Conservation (phyloP, 2,888 invertebrate genomes). For the Xanthostigma xanthostigma region DNA sequence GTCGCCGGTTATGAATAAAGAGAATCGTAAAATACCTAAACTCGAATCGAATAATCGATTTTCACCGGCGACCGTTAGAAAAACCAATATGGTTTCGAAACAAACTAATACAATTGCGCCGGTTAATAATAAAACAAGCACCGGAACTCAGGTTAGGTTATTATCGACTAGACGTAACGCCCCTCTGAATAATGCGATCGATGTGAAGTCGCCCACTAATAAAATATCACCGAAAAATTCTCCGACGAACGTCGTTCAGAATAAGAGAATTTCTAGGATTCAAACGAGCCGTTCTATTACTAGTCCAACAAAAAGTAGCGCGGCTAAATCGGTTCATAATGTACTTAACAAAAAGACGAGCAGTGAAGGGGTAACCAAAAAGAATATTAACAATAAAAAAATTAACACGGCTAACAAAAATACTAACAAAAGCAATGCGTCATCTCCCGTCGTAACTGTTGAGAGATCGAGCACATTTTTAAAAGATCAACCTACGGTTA, state of each 20-base stretch:
- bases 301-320: slow-evolving; percentile 42
- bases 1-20: slow-evolving; percentile 9
- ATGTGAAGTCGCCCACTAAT: slow-evolving; percentile 4
- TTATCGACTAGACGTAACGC: too few species aligned
- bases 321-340: slow-evolving; percentile 34
- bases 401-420: slow-evolving; percentile 9
- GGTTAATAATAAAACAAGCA: too few species aligned
- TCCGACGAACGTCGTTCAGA: slow-evolving; percentile 24
- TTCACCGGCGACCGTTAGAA: too few species aligned
- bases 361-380: slow-evolving; percentile 8
- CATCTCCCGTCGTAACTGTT: slow-evolving; percentile 21
- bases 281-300: slow-evolving; percentile 25
- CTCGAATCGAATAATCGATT: slow-evolving; percentile 7
- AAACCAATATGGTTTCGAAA: too few species aligned
- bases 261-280: slow-evolving; percentile 5
- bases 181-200: background rate
- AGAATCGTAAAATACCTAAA: slow-evolving; percentile 7
- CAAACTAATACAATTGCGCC: too few species aligned
- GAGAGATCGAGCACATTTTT: slow-evolving; percentile 57
- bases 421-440: slow-evolving; percentile 5
- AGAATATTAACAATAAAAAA: slow-evolving; percentile 6
- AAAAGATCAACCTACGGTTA: slow-evolving; percentile 56
- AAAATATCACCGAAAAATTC: slow-evolving; percentile 23
- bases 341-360: slow-evolving; percentile 5
- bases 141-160: too few species aligned